Evolutionary conservation across 2,797 vertebrate genomes (phyloP).

Genomic region (Periparus ater): DNA sequence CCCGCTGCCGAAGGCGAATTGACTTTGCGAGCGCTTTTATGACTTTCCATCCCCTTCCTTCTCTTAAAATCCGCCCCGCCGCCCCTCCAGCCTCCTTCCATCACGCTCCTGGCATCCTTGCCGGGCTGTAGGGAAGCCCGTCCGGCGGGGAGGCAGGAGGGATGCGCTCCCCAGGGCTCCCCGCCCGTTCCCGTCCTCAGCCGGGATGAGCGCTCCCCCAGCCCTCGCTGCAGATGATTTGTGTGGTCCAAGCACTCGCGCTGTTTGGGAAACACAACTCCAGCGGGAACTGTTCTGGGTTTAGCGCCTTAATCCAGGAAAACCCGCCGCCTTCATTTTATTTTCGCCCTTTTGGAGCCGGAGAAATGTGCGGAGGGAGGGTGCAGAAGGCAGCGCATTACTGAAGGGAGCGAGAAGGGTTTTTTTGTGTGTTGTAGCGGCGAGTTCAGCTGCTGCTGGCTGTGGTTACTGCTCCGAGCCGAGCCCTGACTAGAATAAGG

Average conservation of each 20-base stretch:
- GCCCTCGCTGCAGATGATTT: neutral
- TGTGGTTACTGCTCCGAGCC: neutral
- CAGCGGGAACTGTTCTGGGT: neutral
- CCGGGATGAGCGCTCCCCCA: neutral
- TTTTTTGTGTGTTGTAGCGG: neutral
- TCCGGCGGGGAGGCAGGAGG: neutral
- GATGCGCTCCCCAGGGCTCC: neutral
- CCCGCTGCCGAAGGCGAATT: neutral
- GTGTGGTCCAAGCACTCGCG: neutral
- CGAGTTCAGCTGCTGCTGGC: constrained; percentile 10
- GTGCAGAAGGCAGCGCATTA: neutral
- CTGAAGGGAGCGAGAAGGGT: neutral
- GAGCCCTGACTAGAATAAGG: neutral
- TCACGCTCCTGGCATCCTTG: neutral
- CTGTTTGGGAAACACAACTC: neutral
- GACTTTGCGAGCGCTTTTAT: constrained; percentile 9
- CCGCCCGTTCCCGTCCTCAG: neutral
- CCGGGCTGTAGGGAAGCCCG: neutral
- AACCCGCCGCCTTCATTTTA: neutral
- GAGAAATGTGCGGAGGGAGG: neutral
- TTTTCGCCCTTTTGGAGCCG: neutral
- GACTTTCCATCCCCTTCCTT: neutral
- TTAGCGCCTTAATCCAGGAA: neutral
- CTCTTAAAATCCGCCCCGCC: neutral
- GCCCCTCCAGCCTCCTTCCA: neutral